phyloP scores from a whole-genome alignment of 2,113 vertebrate species.

The Neolamprologus fasciatus region DNA sequence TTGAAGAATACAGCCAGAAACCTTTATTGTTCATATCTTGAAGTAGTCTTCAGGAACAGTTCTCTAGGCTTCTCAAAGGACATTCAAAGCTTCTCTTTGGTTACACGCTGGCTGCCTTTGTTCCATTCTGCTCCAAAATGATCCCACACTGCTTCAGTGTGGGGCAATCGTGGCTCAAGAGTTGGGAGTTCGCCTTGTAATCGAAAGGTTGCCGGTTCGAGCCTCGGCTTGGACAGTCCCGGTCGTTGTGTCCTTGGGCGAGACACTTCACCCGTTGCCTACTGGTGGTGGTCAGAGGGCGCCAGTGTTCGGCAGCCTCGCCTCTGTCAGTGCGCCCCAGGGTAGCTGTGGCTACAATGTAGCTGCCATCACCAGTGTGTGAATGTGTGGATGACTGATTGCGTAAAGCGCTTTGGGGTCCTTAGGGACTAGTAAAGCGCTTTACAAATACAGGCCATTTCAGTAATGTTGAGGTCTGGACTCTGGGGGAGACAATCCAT shows the following conservation, averaged over 20 bases:
- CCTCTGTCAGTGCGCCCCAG: too few relatives aligned
- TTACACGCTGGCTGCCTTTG: not conserved
- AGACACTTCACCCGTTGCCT: too few relatives aligned
- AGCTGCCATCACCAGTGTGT: too few relatives aligned
- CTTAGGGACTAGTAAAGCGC: too few relatives aligned
- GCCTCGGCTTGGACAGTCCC: too few relatives aligned
- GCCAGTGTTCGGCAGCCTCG: accelerated
- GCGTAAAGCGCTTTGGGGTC: too few relatives aligned
- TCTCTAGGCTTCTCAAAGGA: not conserved
- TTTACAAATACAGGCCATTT: not conserved
- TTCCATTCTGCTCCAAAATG: not conserved
- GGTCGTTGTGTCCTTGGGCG: too few relatives aligned
- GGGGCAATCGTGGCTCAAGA: too few relatives aligned
- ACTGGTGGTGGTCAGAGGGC: too few relatives aligned
- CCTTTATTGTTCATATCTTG: not conserved
- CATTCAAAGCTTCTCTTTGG: not conserved
- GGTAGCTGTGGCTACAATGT: too few relatives aligned
- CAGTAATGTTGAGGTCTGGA: not conserved
- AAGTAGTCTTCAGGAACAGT: not conserved
- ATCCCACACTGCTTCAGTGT: not conserved
- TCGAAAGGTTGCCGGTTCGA: too few relatives aligned
- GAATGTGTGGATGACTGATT: accelerated
- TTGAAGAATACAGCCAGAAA: not conserved
- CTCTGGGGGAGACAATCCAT: not conserved
- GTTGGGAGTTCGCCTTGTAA: too few relatives aligned